Evolutionary conservation across 2,888 invertebrate genomes (phyloP).

Genomic region (Rhagophthalmus giganteus): DNA sequence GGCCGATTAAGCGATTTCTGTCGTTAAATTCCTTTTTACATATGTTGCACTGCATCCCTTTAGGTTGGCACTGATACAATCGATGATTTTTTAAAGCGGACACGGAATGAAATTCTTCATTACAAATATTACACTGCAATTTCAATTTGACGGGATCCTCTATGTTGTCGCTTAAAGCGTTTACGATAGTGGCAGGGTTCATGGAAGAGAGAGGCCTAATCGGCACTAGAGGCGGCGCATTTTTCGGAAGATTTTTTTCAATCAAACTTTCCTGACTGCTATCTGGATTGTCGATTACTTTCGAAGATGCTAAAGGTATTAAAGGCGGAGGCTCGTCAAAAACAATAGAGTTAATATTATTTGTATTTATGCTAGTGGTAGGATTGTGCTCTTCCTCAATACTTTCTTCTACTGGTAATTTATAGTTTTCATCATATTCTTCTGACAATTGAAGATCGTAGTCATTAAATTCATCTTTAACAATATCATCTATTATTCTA

Average conservation of each 20-base stretch:
- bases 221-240: conserved; percentile 50
- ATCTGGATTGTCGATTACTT: conserved; percentile 30
- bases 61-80: conserved; percentile 40
- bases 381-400: background rate
- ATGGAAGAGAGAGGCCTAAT: conserved; percentile 41
- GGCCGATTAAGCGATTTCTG: conserved; percentile 47
- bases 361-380: background rate
- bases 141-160: conserved; percentile 37
- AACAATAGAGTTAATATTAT: conserved; percentile 13
- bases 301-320: conserved; percentile 42
- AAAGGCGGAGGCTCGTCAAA: conserved; percentile 48
- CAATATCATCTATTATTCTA: conserved; percentile 27
- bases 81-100: conserved; percentile 44
- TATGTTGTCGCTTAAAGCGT: conserved; percentile 35
- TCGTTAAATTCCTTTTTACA: conserved; percentile 50
- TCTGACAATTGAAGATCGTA: conserved; percentile 3
- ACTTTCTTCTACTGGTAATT: background rate
- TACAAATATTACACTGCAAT: conserved; percentile 43
- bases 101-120: conserved; percentile 43
- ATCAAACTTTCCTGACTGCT: conserved; percentile 3
- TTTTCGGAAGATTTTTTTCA: conserved; percentile 35
- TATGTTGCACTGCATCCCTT: conserved; percentile 47
- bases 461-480: conserved; percentile 17
- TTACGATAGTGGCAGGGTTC: conserved; percentile 33
- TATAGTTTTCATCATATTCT: background rate